Base-by-base conservation (phyloP, 2,113 vertebrate genomes). In the Xenus cinereus region DNA sequence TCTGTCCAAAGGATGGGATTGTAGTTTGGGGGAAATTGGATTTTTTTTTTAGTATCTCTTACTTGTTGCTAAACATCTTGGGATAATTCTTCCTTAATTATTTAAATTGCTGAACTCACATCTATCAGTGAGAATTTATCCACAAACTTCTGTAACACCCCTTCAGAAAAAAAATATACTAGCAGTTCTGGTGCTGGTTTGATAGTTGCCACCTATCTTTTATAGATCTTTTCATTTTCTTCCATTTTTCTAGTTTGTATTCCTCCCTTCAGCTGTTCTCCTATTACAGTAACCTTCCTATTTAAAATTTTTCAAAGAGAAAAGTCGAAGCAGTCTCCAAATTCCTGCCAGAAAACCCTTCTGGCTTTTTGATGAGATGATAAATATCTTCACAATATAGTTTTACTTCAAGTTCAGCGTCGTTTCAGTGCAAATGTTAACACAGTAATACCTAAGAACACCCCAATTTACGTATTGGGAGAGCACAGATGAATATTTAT, bases 21-120 rank as follows among this genome's bases (percentile, higher is more conserved):
- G 39, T 46, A 37, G 20, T 74, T 51, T 5, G 32, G 35, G 1
- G 9, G 4, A 2, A 2, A 18, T 2, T 24, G 18, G 1, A 8
- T 14, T 14, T 21, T n/a, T 51, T 11, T 57, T 81, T 69, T 26
- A 41, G 3, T 33, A 54, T 30, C 6, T 17, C 7, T 72, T 59
- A 91, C 28, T 32, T 73, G 12, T 63, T 72, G 24, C 43, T 75
- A 63, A 91, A 89, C 3, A 63, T 22, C 20, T 63, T 59, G 30
- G 17, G 33, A 43, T 67, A 82, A 57, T 79, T 90, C 5, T 63
- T 90, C 11, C 32, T 72, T 41, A 62, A 35, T 60, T 79, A 50
- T 62, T 76, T 73, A 66, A 82, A 72, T 71, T 79, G 43, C 5
- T 85, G 45, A 24, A 73, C 16, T 27, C 46, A 46, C 3, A 48